Percentiles rank a stretch among this genome's conserved stretches.
Conservation (phyloP, 2,113 vertebrate species). For the Etheostoma spectabile region DNA sequence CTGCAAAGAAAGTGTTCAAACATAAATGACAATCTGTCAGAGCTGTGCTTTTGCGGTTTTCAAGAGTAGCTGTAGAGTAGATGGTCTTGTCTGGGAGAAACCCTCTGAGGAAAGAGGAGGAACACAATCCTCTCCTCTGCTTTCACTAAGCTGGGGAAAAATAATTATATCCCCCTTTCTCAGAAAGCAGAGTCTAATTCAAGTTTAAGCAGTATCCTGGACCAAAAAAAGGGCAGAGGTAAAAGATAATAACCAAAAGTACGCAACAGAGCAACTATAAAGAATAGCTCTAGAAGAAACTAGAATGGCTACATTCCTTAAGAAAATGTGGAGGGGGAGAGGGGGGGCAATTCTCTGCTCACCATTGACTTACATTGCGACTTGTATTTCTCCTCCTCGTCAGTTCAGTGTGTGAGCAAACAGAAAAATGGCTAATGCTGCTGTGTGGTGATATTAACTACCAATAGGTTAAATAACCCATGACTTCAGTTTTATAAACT, state of each 20-base stretch:
- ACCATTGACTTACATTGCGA: too few species aligned
- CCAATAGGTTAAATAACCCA: too few species aligned
- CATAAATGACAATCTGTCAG: constrained; percentile 69
- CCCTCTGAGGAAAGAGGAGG: constrained; percentile 33
- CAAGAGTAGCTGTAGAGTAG: constrained; percentile 48
- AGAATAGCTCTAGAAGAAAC: neutral
- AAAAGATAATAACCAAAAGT: neutral
- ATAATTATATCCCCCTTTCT: neutral
- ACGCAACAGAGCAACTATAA: neutral
- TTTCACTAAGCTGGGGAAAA: constrained; percentile 9
- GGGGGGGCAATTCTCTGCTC: too few species aligned
- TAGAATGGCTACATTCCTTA: neutral
- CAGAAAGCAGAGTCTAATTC: neutral
- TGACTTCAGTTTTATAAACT: too few species aligned
- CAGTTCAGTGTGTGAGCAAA: too few species aligned
- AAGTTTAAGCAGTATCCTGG: neutral
- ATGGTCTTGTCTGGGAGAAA: constrained; percentile 46
- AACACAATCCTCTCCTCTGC: constrained; percentile 38
- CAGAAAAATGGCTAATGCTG: too few species aligned
- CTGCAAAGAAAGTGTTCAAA: constrained; percentile 63
- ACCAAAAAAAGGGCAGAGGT: neutral
- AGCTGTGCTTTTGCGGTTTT: constrained; percentile 50
- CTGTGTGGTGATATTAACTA: too few species aligned
- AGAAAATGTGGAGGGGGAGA: neutral
- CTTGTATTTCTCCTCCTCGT: too few species aligned